Percentiles rank a stretch among this genome's conserved stretches.
phyloP scores from a whole-genome alignment of 2,113 vertebrate species.

The Falcunculus frontatus region DNA sequence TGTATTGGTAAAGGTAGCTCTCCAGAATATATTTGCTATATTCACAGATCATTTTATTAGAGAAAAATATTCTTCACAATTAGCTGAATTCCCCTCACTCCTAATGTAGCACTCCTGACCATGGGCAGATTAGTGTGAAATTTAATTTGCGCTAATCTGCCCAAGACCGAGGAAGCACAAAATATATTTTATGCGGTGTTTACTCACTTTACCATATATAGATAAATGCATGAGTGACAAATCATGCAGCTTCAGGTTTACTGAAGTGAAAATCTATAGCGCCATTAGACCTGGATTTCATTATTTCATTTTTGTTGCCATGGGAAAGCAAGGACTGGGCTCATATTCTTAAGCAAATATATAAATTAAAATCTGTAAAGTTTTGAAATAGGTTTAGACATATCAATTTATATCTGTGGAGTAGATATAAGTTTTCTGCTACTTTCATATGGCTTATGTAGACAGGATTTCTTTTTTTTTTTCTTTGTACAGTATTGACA shows the following conservation, averaged over 20 bases:
- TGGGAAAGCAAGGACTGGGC: background rate
- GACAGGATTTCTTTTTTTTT: background rate
- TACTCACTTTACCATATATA: slow-evolving; percentile 59
- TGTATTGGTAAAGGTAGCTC: background rate
- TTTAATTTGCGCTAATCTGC: slow-evolving; percentile 72
- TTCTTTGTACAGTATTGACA: background rate
- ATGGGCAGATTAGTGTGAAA: slow-evolving; percentile 73
- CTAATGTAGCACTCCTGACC: slow-evolving; percentile 58
- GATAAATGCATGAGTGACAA: slow-evolving; percentile 66
- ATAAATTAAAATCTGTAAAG: background rate
- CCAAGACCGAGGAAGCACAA: slow-evolving; percentile 65
- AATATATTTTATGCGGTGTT: slow-evolving; percentile 66
- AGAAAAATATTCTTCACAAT: slow-evolving; percentile 55
- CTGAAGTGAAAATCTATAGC: slow-evolving; percentile 34
- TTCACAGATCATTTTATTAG: slow-evolving; percentile 17
- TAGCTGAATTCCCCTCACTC: slow-evolving; percentile 49
- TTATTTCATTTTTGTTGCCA: slow-evolving; percentile 41
- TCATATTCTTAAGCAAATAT: background rate
- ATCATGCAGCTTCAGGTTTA: slow-evolving; percentile 57
- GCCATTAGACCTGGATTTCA: slow-evolving; percentile 24
- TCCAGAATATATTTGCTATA: background rate
- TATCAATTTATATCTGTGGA: background rate
- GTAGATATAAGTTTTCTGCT: background rate
- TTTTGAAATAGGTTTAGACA: background rate
- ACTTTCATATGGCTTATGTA: background rate